A percentile compares a stretch with the other conserved stretches of the same genome.
phyloP scores from a whole-genome alignment of 2,113 vertebrate genomes.

The Synchiropus splendidus region DNA sequence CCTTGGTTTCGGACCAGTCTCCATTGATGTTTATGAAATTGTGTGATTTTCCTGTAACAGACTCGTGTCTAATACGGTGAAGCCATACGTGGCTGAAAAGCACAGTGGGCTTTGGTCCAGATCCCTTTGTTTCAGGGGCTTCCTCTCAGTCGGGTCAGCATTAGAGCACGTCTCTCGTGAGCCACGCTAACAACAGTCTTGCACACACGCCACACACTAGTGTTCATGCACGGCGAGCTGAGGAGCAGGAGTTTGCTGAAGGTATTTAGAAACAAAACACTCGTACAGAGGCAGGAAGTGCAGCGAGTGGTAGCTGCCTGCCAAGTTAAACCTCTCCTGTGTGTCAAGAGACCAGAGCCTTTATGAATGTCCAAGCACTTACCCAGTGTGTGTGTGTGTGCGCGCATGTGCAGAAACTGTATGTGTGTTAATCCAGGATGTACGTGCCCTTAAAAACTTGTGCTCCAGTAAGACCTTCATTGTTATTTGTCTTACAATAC shows the following conservation, averaged over 20 bases:
- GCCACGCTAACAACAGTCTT: slow-evolving; percentile 9
- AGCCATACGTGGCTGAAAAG: no score
- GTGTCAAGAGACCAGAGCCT: slow-evolving; percentile 37
- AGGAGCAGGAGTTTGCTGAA: no score
- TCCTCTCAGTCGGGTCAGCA: slow-evolving; percentile 53
- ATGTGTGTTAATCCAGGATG: slow-evolving; percentile 27
- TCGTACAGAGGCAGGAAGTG: slow-evolving; percentile 52
- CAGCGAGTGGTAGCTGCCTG: slow-evolving; percentile 47
- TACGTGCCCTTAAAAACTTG: slow-evolving; percentile 14
- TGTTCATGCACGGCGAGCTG: no score
- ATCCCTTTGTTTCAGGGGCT: slow-evolving; percentile 48
- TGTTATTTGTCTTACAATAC: no score
- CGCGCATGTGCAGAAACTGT: slow-evolving; percentile 17
- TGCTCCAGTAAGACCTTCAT: slow-evolving; percentile 2
- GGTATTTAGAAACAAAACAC: slow-evolving; percentile 46
- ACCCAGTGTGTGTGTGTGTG: slow-evolving; percentile 14
- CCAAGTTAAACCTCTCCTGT: slow-evolving; percentile 38
- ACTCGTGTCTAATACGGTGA: no score
- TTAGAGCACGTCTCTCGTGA: slow-evolving; percentile 39
- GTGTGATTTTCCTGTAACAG: no score
- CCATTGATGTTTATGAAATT: no score
- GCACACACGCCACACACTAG: no score
- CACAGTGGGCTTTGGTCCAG: no score
- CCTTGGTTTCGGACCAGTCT: no score
- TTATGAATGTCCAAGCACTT: slow-evolving; percentile 23